phyloP scores from a whole-genome alignment of 2,797 vertebrate species.

The Martes flavigula region DNA sequence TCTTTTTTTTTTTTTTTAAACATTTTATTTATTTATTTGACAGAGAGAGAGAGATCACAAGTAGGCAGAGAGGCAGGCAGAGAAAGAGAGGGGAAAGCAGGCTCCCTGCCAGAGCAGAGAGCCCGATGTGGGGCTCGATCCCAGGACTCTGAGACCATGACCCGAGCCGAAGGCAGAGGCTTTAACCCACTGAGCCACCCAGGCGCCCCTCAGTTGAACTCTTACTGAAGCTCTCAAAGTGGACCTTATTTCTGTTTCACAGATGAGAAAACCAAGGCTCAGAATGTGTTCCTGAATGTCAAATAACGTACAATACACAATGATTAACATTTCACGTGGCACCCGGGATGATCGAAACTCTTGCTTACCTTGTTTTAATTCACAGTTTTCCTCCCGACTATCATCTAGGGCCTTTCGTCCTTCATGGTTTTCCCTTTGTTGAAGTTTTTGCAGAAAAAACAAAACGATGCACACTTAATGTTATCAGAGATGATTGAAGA shows the following conservation, averaged over 20 bases:
- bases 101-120: too few relatives aligned
- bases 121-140: too few relatives aligned
- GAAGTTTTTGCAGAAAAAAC: neutral
- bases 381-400: neutral
- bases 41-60: too few relatives aligned
- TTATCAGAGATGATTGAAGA: neutral
- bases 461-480: neutral
- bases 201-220: neutral
- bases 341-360: neutral
- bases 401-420: neutral
- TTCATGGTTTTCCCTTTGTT: neutral
- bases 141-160: too few relatives aligned
- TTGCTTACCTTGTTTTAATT: neutral
- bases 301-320: neutral
- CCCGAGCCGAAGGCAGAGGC: too few relatives aligned
- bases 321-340: neutral
- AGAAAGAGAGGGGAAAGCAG: too few relatives aligned
- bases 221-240: neutral
- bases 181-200: too few relatives aligned
- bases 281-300: neutral
- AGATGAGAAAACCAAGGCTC: neutral
- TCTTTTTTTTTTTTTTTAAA: too few relatives aligned
- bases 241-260: neutral
- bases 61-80: too few relatives aligned
- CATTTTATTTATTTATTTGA: too few relatives aligned